phyloP scores from a whole-genome alignment of 2,113 vertebrate genomes.

The Trematocara stigmaticum region DNA sequence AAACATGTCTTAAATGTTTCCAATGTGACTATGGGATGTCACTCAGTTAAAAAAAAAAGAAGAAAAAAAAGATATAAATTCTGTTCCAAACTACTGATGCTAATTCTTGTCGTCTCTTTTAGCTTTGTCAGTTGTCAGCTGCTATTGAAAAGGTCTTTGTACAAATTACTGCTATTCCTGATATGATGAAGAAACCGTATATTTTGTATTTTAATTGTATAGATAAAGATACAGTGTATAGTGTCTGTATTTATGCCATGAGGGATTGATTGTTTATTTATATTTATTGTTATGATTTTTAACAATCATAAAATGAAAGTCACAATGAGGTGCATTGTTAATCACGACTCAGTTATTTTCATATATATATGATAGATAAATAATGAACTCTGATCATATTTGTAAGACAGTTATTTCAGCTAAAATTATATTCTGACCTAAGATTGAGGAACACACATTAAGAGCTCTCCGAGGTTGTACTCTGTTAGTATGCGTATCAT shows the following conservation, averaged over 20 bases:
- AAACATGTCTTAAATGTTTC: background rate
- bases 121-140: background rate
- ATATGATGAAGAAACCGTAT: background rate
- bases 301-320: background rate
- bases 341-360: background rate
- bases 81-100: background rate
- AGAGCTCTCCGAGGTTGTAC: background rate
- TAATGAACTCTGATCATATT: background rate
- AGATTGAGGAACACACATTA: background rate
- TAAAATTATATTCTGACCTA: background rate
- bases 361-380: background rate
- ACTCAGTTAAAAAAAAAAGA: background rate
- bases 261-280: background rate
- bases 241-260: background rate
- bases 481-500: background rate
- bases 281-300: background rate
- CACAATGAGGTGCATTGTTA: background rate
- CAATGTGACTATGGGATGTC: background rate
- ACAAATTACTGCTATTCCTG: background rate
- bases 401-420: background rate
- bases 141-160: constrained; percentile 7
- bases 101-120: background rate
- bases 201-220: background rate
- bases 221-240: background rate
- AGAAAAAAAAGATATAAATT: background rate